phyloP scores from a whole-genome alignment of 2,888 invertebrate genomes.

The Autographa gamma region DNA sequence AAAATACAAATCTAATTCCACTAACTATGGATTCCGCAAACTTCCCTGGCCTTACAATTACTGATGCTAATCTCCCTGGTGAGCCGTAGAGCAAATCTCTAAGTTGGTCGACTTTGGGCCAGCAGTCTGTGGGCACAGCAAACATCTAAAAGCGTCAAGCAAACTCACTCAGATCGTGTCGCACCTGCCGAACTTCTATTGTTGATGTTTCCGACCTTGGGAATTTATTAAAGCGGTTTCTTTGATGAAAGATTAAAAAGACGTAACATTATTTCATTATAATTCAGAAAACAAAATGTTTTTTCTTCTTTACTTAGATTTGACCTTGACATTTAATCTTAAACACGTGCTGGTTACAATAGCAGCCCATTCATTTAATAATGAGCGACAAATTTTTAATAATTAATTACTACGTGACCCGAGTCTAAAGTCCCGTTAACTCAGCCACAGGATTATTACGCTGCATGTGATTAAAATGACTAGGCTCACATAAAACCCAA shows the following conservation, averaged over 20 bases:
- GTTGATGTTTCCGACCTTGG: slow-evolving; percentile 59
- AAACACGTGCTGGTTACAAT: not conserved
- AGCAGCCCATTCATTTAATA: not conserved
- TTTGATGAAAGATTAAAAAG: not conserved
- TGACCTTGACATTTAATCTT: not conserved
- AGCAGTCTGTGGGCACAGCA: slow-evolving; percentile 69
- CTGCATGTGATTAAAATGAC: slow-evolving; percentile 63
- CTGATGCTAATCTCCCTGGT: slow-evolving; percentile 75
- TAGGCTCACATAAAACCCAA: slow-evolving; percentile 69
- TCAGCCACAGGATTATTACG: slow-evolving; percentile 51
- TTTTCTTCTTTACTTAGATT: not conserved
- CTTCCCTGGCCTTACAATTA: slow-evolving; percentile 73
- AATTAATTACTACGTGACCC: slow-evolving; percentile 5
- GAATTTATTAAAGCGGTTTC: slow-evolving; percentile 27
- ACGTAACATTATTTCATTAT: not conserved
- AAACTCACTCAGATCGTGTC: slow-evolving; percentile 68
- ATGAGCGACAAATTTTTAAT: not conserved
- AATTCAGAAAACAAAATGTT: not conserved
- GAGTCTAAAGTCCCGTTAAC: not conserved
- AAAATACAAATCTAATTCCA: slow-evolving; percentile 55
- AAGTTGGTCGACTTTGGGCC: slow-evolving; percentile 77
- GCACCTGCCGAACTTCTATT: slow-evolving; percentile 74
- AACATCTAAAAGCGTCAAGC: slow-evolving; percentile 73
- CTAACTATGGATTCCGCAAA: slow-evolving; percentile 61
- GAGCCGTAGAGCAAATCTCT: slow-evolving; percentile 66